Percentiles rank a stretch among this genome's conserved stretches.
Evolutionary conservation across 1,140 invertebrate genomes (phyloP).

Genomic region (Hetaerina americana): DNA sequence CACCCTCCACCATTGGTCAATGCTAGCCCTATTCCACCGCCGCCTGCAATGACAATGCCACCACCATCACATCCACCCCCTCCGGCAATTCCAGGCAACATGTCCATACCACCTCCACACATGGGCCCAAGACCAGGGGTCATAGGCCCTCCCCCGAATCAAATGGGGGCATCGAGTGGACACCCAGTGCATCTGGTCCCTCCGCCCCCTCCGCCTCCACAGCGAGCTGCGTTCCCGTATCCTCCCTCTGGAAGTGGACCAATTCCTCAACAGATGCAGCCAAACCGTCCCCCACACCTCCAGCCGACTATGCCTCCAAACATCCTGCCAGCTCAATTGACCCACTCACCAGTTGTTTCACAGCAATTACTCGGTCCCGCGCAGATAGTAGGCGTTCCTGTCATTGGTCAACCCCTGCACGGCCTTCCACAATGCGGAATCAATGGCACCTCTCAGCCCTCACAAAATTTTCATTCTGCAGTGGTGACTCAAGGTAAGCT

Average conservation of each 20-base stretch:
- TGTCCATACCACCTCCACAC: slow-evolving; percentile 27
- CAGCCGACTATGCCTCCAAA: slow-evolving; percentile 21
- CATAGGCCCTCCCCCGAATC: neutral
- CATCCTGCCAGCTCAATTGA: slow-evolving; percentile 11
- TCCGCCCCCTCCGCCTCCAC: slow-evolving; percentile 18
- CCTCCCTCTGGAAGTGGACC: slow-evolving; percentile 14
- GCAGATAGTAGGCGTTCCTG: neutral
- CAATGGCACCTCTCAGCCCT: neutral
- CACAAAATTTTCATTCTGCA: neutral
- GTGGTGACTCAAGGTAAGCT: neutral
- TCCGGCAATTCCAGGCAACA: slow-evolving; percentile 22
- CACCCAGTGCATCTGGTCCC: slow-evolving; percentile 8
- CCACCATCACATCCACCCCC: slow-evolving; percentile 27
- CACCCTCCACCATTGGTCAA: neutral
- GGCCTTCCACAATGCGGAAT: neutral
- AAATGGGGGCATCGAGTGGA: neutral
- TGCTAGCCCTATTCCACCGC: neutral
- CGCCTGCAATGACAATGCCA: slow-evolving; percentile 30
- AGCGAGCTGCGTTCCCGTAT: slow-evolving; percentile 20
- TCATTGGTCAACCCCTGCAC: neutral
- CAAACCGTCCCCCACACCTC: slow-evolving; percentile 22
- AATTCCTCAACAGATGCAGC: slow-evolving; percentile 20
- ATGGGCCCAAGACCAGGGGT: slow-evolving; percentile 8
- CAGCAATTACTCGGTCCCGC: neutral
- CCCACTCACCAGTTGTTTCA: neutral